Evolutionary conservation across 2,888 invertebrate species (phyloP).

Genomic region (Erebia palarica): DNA sequence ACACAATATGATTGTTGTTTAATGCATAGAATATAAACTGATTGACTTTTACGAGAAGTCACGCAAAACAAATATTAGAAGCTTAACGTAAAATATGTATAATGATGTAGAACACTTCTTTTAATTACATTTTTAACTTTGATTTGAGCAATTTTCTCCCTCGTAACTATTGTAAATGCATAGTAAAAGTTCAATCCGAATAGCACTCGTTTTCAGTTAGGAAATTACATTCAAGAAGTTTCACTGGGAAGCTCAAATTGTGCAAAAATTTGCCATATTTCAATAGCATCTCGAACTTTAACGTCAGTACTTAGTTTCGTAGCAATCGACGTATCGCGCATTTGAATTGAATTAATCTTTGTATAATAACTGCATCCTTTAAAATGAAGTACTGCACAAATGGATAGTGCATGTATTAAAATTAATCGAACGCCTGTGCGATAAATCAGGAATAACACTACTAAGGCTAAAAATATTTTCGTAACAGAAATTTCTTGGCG

Average conservation of each 20-base stretch:
- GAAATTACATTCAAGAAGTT: neutral
- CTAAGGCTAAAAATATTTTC: slow-evolving; percentile 43
- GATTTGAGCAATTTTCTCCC: neutral
- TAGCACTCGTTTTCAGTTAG: neutral
- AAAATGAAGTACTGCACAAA: slow-evolving; percentile 38
- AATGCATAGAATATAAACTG: slow-evolving; percentile 45
- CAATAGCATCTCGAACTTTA: slow-evolving; percentile 5
- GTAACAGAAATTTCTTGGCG: slow-evolving; percentile 44
- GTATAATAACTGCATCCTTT: slow-evolving; percentile 31
- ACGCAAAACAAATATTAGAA: slow-evolving; percentile 56
- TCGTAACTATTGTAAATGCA: neutral
- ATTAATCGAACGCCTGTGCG: slow-evolving; percentile 39
- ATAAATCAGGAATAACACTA: slow-evolving; percentile 42
- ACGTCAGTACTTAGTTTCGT: slow-evolving; percentile 2
- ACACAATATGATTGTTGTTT: slow-evolving; percentile 40
- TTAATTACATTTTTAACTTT: neutral
- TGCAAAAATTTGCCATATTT: slow-evolving; percentile 15
- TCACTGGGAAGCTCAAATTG: neutral
- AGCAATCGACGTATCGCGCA: slow-evolving; percentile 6
- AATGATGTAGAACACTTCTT: neutral
- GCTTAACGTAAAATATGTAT: slow-evolving; percentile 35
- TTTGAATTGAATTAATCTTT: slow-evolving; percentile 28
- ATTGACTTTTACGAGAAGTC: slow-evolving; percentile 49
- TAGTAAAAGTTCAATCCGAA: neutral
- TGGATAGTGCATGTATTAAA: slow-evolving; percentile 40